Evolutionary conservation across 35 echinoderm and acorn worm species (phyloP).

Genomic region (Heliocidaris erythrogramma): DNA sequence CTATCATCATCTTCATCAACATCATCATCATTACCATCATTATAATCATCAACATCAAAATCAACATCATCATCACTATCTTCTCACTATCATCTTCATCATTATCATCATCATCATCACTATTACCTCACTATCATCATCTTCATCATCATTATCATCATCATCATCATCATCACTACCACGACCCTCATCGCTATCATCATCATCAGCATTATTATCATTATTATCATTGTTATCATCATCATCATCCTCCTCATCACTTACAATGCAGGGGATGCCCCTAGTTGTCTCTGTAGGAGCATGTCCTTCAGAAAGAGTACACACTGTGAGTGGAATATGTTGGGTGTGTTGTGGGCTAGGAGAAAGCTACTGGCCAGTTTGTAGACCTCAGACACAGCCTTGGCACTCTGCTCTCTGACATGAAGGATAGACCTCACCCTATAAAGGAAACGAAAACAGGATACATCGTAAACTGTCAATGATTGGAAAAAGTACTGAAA

Average conservation of each 20-base stretch:
- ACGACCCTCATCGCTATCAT: neutral
- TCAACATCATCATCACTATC: conserved; percentile 6
- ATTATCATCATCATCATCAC: neutral
- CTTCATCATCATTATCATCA: neutral
- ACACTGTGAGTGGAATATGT: conserved; percentile 76
- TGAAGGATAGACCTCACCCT: conserved; percentile 66
- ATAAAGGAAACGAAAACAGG: neutral
- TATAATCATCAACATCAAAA: neutral
- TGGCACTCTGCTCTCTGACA: conserved; percentile 64
- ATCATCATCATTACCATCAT: conserved; percentile 24
- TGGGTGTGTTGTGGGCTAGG: conserved; percentile 53
- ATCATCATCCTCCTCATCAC: neutral
- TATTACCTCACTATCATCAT: neutral
- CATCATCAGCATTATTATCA: neutral
- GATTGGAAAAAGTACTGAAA: neutral
- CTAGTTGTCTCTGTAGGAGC: conserved; percentile 51
- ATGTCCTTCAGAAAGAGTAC: conserved; percentile 90
- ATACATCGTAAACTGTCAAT: neutral
- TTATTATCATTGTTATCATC: neutral
- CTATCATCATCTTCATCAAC: neutral
- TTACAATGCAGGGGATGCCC: neutral
- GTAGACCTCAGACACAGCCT: conserved; percentile 68
- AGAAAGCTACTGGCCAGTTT: conserved; percentile 81
- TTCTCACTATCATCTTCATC: conserved; percentile 12
- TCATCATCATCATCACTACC: neutral